phyloP scores from a whole-genome alignment of 2,888 invertebrate genomes.

The Boloria selene region DNA sequence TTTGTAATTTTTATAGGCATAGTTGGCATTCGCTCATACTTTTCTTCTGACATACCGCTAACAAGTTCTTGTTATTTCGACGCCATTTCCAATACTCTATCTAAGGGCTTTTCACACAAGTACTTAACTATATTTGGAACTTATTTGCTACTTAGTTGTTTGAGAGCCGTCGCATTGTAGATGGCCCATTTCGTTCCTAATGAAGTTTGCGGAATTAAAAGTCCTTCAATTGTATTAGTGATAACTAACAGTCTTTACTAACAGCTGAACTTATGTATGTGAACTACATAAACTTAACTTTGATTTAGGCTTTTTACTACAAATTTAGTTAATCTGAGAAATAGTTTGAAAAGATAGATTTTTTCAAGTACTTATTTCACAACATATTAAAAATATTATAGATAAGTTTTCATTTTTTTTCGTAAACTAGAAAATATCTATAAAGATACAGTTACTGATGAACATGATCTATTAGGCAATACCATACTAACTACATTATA shows the following conservation, averaged over 20 bases:
- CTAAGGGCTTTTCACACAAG: conserved; percentile 22
- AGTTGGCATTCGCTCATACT: background rate
- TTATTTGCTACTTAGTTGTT: conserved; percentile 29
- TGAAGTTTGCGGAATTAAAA: conserved; percentile 24
- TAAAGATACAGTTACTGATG: too few species aligned
- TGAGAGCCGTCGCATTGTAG: conserved; percentile 28
- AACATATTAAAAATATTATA: too few species aligned
- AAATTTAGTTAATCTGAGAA: too few species aligned
- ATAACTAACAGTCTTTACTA: conserved; percentile 7
- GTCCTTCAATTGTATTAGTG: conserved; percentile 17
- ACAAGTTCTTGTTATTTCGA: conserved; percentile 16
- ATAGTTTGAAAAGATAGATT: too few species aligned
- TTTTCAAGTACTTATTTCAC: too few species aligned
- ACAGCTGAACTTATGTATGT: background rate
- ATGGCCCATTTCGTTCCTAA: conserved; percentile 22
- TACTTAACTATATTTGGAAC: conserved; percentile 29
- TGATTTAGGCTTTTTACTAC: too few species aligned
- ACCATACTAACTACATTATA: background rate
- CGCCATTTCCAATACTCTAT: conserved; percentile 20
- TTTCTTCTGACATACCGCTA: conserved; percentile 1
- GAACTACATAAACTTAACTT: too few species aligned
- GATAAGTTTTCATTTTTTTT: background rate
- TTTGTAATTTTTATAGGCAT: too few species aligned
- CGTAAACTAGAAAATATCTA: too few species aligned
- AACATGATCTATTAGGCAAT: background rate